A percentile compares a stretch with the other conserved stretches of the same genome.
These are phyloP conservation scores for Papilio aristodemus DNA, from an alignment of 1,140 invertebrate genomes.

Conservation along the genomic window DNA sequence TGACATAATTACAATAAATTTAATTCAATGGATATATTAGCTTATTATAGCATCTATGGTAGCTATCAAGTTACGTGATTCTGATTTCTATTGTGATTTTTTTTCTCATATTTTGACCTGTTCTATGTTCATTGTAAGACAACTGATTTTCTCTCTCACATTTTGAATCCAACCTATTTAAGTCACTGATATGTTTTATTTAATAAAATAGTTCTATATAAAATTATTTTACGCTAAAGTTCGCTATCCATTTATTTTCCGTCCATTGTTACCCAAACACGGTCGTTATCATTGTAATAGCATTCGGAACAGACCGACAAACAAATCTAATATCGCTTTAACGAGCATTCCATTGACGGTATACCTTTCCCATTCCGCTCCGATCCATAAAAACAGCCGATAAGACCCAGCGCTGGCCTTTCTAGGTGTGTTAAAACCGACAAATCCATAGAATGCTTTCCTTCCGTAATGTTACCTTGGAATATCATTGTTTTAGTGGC, in stretches of 20 bases:
- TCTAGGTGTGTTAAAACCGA: not conserved
- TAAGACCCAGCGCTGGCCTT: not conserved
- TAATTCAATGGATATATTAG: no score
- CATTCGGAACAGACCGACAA: slow-evolving; percentile 16
- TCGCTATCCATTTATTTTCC: not conserved
- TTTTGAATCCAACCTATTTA: no score
- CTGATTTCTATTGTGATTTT: no score
- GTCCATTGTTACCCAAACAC: not conserved
- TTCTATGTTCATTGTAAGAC: no score
- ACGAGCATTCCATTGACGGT: slow-evolving; percentile 17
- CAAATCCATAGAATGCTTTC: not conserved
- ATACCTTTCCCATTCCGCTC: slow-evolving; percentile 1
- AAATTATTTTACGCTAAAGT: not conserved
- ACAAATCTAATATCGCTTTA: slow-evolving; percentile 25
- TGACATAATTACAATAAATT: no score
- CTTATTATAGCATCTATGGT: no score
- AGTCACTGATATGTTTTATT: not conserved
- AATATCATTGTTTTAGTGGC: no score
- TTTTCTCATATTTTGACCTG: no score
- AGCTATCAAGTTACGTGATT: no score
- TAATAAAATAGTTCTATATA: not conserved
- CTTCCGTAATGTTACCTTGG: not conserved
- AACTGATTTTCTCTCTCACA: no score
- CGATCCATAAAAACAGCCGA: slow-evolving; percentile 21
- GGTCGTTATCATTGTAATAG: slow-evolving; percentile 18